Evolutionary conservation across 2,797 vertebrate genomes (phyloP), one percentile per base, ranked within the genome.

Genomic region (Taenioides sp.): DNA sequence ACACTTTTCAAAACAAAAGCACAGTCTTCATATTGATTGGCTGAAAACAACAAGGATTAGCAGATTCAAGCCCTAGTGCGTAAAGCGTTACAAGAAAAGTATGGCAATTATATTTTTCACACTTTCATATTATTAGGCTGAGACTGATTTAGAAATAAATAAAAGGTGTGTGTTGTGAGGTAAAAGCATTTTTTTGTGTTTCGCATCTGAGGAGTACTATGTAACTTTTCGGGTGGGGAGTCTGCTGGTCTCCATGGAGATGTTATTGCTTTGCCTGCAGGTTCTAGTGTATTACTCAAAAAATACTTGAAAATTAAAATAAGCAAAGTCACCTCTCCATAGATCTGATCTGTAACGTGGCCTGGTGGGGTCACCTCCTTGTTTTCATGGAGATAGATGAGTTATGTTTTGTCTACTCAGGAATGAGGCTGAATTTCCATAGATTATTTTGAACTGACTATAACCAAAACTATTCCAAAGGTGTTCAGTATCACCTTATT

Each of bases 21-120:
- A n/a, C 25, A 17, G 25, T 61, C 1, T 25, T 78, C 6, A 1
- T 50, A 73, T 57, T 55, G 43, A 72, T 63, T 60, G 17, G 28
- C 58, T 65, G 25, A 55, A 14, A 20, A 27, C 58, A 54, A 31
- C 23, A 25, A 73, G 65, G 67, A 79, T 72, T 40, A 74, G 50
- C 59, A 63, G 22, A 68, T 72, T 74, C 54, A 79, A 70, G n/a
- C 54, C 11, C 22, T 57, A 5, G 54, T 57, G 67, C 23, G 72
- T 27, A 63, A 3, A 40, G 16, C 23, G 11, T 2, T 37, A 69
- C 5, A 14, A 11, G 52, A 58, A 10, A 3, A 5, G 63, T 65
- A 27, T 31, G 3, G 25, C 23, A 28, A 28, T 59, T 59, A 55
- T 27, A 9, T n/a, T 23, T 64, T 23, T 64, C 23, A 65, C 43